Conservation (phyloP, 2,113 vertebrate genomes). For the Hippotragus niger region DNA sequence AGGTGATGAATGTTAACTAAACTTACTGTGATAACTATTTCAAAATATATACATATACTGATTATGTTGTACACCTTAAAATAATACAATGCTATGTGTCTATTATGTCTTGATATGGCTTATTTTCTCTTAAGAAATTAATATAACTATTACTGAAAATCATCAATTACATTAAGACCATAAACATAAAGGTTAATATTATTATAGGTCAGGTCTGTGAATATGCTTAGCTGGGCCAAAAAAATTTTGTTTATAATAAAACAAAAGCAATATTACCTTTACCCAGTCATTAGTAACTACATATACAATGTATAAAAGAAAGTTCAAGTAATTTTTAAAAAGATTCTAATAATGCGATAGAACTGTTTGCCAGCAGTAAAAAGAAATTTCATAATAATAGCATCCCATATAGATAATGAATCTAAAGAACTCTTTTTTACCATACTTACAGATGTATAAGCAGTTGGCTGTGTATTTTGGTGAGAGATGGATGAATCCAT, state of each 20-base stretch:
- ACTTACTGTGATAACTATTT: not conserved
- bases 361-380: not conserved
- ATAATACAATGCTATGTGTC: not conserved
- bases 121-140: constrained; percentile 28
- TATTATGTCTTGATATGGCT: not conserved
- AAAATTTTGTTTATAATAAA: not conserved
- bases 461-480: constrained; percentile 87
- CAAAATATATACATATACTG: not conserved
- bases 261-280: constrained; percentile 10
- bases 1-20: not conserved
- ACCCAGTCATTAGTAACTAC: not conserved
- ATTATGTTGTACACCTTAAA: not conserved
- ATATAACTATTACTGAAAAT: constrained; percentile 10
- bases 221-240: constrained; percentile 5
- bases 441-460: constrained; percentile 92
- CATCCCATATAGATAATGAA: not conserved
- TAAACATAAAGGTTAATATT: not conserved
- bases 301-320: not conserved
- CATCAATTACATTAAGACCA: not conserved
- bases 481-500: constrained; percentile 95
- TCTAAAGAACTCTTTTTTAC: not conserved
- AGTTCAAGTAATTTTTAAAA: not conserved
- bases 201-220: not conserved
- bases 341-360: not conserved
- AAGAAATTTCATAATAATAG: not conserved